Percentiles rank a stretch among this genome's conserved stretches.
These are phyloP conservation scores for Lasioglossum pauxillum DNA, from an alignment of 2,888 invertebrate species.

Conservation along the genomic window DNA sequence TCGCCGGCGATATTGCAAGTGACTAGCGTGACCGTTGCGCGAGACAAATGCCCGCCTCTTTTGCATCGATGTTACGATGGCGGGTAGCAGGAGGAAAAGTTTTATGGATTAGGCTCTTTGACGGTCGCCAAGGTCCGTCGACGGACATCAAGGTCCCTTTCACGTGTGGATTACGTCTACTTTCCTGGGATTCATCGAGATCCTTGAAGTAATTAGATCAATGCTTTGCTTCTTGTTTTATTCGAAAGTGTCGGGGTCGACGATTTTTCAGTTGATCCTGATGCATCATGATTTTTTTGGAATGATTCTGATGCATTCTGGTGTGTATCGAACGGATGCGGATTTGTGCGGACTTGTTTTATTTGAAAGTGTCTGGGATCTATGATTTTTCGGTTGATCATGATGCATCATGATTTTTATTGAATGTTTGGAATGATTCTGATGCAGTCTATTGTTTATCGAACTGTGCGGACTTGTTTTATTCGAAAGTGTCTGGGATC, in stretches of 20 bases:
- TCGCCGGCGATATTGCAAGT: slow-evolving; percentile 61
- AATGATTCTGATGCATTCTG: too few relatives aligned
- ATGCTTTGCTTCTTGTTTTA: neutral
- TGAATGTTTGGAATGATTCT: too few relatives aligned
- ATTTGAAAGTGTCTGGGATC: too few relatives aligned
- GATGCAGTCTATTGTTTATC: too few relatives aligned
- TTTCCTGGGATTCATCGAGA: neutral
- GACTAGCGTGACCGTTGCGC: slow-evolving; percentile 69
- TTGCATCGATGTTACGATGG: slow-evolving; percentile 32
- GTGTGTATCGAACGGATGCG: too few relatives aligned
- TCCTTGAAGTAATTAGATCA: neutral
- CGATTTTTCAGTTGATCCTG: neutral
- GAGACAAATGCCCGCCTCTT: slow-evolving; percentile 58
- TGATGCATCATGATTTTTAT: too few relatives aligned
- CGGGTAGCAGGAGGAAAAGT: neutral
- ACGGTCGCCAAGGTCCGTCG: neutral
- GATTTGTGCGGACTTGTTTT: too few relatives aligned
- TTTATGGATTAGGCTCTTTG: neutral
- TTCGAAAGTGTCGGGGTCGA: neutral
- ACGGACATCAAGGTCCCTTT: neutral
- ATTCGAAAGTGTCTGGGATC: too few relatives aligned
- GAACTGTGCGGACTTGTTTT: too few relatives aligned
- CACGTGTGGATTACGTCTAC: neutral
- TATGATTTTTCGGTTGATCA: too few relatives aligned
- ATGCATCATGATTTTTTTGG: too few relatives aligned